Evolutionary conservation across 1,140 invertebrate species (phyloP), one percentile per base, ranked within the genome.

Genomic region (Cydia splendana): DNA sequence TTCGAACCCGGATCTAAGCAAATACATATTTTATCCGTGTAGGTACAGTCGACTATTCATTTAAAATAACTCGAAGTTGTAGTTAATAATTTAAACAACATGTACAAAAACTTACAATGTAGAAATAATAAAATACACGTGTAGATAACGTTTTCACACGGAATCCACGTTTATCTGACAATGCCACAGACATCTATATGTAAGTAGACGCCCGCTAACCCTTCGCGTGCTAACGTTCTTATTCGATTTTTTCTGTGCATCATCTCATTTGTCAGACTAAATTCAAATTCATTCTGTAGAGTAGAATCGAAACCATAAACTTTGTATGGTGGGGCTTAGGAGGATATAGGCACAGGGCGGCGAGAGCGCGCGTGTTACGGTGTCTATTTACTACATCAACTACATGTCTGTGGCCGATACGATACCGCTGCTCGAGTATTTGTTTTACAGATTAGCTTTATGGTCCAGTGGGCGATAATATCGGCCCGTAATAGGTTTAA

Each of bases 391-490:
- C 18, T 24, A 62, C 2, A 62, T 7, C n/a, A n/a, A 62, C 7
- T 20, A 62, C 2, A 62, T 62, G 57, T 62, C 57, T 62, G 57
- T 2, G 57, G 9, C 57, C 57, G 20, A 24, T 20, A 62, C 57
- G 20, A 62, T 62, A 62, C 57, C 57, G 57, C 24, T 62, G 57
- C 0, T n/a, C 53, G 53, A 24, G 9, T 62, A 62, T 62, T 62
- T 62, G 57, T 62, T 62, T 62, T 62, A 20, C 57, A 62, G 57
- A 62, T 62, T 62, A 62, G 57, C 57, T 62, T 62, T 62, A 62
- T 24, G 20, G 15, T 57, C 20, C 57, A 62, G 20, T 62, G 20
- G 57, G 9, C 57, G 57, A 62, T 24, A 62, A 15, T 48, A 2
- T 62, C 20, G 53, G 6, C 57, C 1, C 20, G 57, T 62, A n/a